These are phyloP conservation scores for Lucilia sericata DNA, from an alignment of 1,140 invertebrate species.

Conservation along the genomic window DNA sequence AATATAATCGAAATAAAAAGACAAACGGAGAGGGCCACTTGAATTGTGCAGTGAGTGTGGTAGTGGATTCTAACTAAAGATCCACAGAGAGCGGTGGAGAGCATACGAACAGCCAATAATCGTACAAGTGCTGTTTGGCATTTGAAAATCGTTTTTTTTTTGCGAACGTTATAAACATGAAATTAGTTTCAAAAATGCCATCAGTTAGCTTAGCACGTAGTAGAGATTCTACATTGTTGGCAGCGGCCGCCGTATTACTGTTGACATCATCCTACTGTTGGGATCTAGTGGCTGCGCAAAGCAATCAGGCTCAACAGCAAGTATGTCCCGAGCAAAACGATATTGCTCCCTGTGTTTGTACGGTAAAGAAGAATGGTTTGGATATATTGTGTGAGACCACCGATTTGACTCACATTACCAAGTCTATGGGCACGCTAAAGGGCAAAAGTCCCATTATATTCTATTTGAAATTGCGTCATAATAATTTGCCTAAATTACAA, in stretches of 20 bases:
- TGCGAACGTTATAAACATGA: background rate
- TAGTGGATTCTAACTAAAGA: background rate
- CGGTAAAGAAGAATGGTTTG: constrained; percentile 85
- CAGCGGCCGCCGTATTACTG: background rate
- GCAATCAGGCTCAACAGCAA: constrained; percentile 68
- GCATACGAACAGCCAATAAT: background rate
- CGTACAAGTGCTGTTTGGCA: background rate
- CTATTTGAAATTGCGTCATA: constrained; percentile 87
- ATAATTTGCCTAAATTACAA: constrained; percentile 83
- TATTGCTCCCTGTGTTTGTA: constrained; percentile 83
- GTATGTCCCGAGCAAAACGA: constrained; percentile 79
- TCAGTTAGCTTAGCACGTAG: constrained; percentile 30
- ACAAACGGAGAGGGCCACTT: background rate
- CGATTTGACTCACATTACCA: constrained; percentile 77
- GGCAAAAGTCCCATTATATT: constrained; percentile 82
- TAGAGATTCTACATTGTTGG: constrained; percentile 5
- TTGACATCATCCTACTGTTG: constrained; percentile 17
- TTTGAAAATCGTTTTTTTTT: background rate
- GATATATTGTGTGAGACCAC: constrained; percentile 89
- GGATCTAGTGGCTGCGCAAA: constrained; percentile 17
- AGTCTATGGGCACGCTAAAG: constrained; percentile 82
- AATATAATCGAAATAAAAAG: background rate
- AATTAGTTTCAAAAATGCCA: constrained; percentile 36
- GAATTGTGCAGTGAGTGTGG: background rate
- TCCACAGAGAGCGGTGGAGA: background rate